Conservation (phyloP, 2,113 vertebrate genomes). For the Phasianus colchicus region DNA sequence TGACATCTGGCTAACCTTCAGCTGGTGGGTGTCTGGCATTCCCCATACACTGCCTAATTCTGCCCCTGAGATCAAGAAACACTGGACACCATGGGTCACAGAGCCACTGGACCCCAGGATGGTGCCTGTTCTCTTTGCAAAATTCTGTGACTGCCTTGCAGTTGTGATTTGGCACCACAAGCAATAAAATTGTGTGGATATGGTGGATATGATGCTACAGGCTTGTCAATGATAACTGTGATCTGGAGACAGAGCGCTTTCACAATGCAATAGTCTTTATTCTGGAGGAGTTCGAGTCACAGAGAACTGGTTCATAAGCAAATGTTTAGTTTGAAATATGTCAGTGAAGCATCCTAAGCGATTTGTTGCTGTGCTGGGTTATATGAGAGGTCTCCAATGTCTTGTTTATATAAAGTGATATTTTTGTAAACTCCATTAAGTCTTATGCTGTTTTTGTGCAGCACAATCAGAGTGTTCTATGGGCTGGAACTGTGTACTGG, state of each 20-base stretch:
- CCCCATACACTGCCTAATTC: not conserved
- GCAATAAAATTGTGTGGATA: not conserved
- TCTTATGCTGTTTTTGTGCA: not conserved
- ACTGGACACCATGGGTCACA: not conserved
- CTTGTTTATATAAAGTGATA: conserved; percentile 11
- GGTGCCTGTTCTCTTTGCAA: not conserved
- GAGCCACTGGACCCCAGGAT: not conserved
- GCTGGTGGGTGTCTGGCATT: not conserved
- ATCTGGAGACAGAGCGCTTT: not conserved
- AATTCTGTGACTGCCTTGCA: not conserved
- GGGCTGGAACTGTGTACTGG: not conserved
- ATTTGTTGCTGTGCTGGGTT: not conserved
- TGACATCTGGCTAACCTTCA: not conserved
- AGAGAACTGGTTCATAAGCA: not conserved
- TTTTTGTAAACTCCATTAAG: not conserved
- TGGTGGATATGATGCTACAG: not conserved
- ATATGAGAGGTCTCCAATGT: not conserved
- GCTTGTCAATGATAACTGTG: not conserved
- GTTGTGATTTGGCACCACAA: not conserved
- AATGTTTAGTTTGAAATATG: not conserved
- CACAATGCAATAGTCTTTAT: not conserved
- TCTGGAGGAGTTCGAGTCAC: not conserved
- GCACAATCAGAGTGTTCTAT: not conserved
- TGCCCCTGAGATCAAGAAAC: not conserved
- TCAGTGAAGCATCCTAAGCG: not conserved